Base-by-base conservation (phyloP, 2,113 vertebrate genomes). In the Crotophaga sulcirostris region DNA sequence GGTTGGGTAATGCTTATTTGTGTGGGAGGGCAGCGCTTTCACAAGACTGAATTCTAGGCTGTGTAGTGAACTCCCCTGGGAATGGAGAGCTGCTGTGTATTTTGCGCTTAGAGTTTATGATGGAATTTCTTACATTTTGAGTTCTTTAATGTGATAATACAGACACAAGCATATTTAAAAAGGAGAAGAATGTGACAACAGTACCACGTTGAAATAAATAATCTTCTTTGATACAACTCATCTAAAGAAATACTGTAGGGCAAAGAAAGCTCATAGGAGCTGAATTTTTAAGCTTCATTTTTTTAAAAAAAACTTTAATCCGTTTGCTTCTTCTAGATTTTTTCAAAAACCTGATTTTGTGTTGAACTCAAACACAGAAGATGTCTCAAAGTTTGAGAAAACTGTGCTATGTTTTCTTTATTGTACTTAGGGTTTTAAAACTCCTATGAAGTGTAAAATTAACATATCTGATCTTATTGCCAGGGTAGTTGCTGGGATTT, bases 121-220 rank as follows among this genome's bases (percentile, higher is more conserved):
- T 87, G 60, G 75, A 86, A 78, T 91, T 78, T 84, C 78, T 94
- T 94, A 24, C 6, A 24, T 82, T 87, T 94, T 85, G 26, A 28
- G 16, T 94, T 89, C 84, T 93, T 95, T 87, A 79, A 89, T 87
- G 59, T 85, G 70, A 40, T 91, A 87, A 82, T 72, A 29, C n/a
- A 91, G 89, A 68, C 70, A 68, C n/a, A 60, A 33, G 52, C 52
- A 9, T 84, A 64, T 87, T 88, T 87, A 16, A 89, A 77, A 76
- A 54, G 42, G 15, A 38, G 45, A 70, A 59, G 44, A n/a, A 49
- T 42, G 26, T 0, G 1, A 12, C 0, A 1, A 49, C 1, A 3
- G 25, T 38, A 17, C 51, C 1, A 3, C 72, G 29, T 93, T 0
- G 6, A 90, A 93, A 85, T 78, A 81, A 89, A 81, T 80, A 77